Base-by-base conservation (phyloP, 1,140 invertebrate genomes). In the Diploscapter pachys region DNA sequence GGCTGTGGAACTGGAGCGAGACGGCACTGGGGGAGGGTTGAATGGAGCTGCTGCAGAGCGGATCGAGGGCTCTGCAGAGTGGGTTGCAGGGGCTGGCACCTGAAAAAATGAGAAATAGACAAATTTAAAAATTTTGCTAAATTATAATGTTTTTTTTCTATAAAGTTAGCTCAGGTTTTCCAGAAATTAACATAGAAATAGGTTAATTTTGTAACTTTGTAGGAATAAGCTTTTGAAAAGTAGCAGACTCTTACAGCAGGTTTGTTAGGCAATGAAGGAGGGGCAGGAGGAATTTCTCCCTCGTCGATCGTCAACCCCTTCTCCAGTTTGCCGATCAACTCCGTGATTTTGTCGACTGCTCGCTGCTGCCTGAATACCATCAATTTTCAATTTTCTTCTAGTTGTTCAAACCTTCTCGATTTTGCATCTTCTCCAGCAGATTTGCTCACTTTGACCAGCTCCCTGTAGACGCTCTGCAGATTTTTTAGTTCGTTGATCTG, bases 281-380 rank as follows among this genome's bases (percentile, higher is more conserved):
- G 75, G 4, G 75, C 69, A 2, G 56, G 50, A 3, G 77, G 77
- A n/a, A 78, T 78, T 56, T 78, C 77, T 2, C 54, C 61, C 50
- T 64, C 56, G 61, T 78, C 77, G 9, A 78, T 68, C 6, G 53
- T 72, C 51, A 74, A 61, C 11, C 77, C 77, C 9, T 63, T 72
- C 9, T 77, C 77, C 5, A 71, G 70, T 5, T 64, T 55, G 3
- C 59, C 62, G 13, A 69, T 72, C 51, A 78, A 53, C 13, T 78
- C 77, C 8, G 62, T 56, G 5, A 77, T 59, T 57, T 72, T 78
- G 52, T 72, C 73, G 9, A 71, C 52, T n/a, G 72, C 62, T 49
- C 77, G 52, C 59, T 78, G 66, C 57, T 79, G 71, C 63, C 77
- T 78, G 59, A 77, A 74, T 51, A 77, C 4, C 3, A 11, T 6